Evolutionary conservation across 2,797 vertebrate species (phyloP), one percentile per base, ranked within the genome.

Genomic region (Siniperca undulata): DNA sequence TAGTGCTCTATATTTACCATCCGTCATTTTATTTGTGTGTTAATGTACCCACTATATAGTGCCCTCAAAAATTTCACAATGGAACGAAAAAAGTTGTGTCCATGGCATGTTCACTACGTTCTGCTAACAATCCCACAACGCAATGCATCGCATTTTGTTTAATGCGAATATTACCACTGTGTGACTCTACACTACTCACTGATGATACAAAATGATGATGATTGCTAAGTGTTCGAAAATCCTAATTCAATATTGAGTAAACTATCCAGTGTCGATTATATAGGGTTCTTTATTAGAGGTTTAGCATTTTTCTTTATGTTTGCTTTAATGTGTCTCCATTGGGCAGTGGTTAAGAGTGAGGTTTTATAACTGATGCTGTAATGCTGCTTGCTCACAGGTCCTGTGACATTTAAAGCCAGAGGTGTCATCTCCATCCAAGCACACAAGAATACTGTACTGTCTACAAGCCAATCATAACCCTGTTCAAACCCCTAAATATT

Each of bases 361-460:
- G 40, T 77, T 87, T 85, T 84, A 81, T 81, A 92, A 90, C 72
- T 56, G 13, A 91, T 84, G 44, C 68, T 86, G 77, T 56, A 11
- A 91, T 84, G 44, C 68, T 86, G 77, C 80, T 77, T 77, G 68
- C 82, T 82, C 77, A 80, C n/a, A 64, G 68, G 71, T 66, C 64
- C 77, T 75, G 78, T 83, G 84, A 92, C 71, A 92, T 89, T 86
- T 81, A 89, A 88, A 86, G 75, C 72, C 56, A 70, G 36, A 77
- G 44, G 70, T 59, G 58, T 83, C 81, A 82, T 65, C 70, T 77
- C 68, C 19, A 77, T 69, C 62, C 52, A 80, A 72, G 64, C 50
- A 67, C 38, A 73, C 2, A 4, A 36, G 58, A 73, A 76, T 73
- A 77, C 74, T 46, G 52, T 72, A 61, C 34, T 58, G 79, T 69